Percentiles rank a stretch among this genome's conserved stretches.
Conservation (phyloP, 2,113 vertebrate species). For the Laterallus jamaicensis region DNA sequence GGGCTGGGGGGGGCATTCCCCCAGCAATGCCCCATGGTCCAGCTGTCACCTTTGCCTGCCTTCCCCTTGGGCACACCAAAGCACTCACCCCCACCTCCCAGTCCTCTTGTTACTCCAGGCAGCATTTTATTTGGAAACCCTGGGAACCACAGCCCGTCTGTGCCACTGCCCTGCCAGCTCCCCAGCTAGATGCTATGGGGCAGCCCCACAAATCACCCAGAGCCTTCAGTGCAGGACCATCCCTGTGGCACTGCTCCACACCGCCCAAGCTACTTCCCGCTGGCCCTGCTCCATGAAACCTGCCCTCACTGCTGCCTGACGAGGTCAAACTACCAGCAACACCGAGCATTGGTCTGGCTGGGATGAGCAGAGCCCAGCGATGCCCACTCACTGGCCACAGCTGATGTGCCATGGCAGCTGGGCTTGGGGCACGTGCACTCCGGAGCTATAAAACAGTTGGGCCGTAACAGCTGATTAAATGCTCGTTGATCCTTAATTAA, state of each 20-base stretch:
- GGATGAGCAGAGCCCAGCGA: neutral
- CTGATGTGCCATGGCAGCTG: neutral
- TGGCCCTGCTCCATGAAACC: neutral
- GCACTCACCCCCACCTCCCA: neutral
- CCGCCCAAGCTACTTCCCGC: neutral
- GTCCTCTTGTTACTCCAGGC: neutral
- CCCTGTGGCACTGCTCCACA: accelerated
- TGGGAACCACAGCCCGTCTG: accelerated
- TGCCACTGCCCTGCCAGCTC: neutral
- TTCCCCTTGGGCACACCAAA: neutral
- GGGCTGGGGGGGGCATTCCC: neutral
- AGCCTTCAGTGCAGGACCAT: neutral
- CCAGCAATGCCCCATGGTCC: neutral
- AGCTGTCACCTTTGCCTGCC: neutral
- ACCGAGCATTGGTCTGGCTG: accelerated
- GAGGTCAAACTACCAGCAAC: neutral
- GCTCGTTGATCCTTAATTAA: slow-evolving; percentile 58
- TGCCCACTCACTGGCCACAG: neutral
- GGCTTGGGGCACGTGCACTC: neutral
- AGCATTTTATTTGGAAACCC: neutral
- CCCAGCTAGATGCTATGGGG: accelerated
- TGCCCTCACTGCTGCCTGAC: neutral
- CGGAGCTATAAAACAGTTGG: slow-evolving; percentile 38
- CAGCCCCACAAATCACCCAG: neutral
- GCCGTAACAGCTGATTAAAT: slow-evolving; percentile 45